Evolutionary conservation across 2,797 vertebrate genomes (phyloP).

Genomic region (Helarctos malayanus): DNA sequence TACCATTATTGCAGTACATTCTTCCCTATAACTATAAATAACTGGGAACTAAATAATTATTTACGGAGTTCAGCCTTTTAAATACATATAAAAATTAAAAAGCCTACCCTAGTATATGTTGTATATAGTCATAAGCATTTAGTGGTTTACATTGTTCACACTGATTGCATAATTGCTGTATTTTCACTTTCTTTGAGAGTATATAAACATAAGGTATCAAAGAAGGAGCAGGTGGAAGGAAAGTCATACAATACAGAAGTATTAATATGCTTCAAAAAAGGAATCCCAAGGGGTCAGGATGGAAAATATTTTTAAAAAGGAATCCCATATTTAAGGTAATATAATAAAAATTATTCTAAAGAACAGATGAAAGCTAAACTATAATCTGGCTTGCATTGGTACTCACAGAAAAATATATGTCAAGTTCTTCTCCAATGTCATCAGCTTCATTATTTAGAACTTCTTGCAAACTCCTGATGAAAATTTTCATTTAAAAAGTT

Average conservation of each 20-base stretch:
- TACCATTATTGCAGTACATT: neutral
- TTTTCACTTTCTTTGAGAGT: constrained; percentile 28
- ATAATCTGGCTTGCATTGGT: constrained; percentile 15
- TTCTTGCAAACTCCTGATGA: constrained; percentile 84
- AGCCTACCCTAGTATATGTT: neutral
- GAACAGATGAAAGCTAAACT: constrained; percentile 17
- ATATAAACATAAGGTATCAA: neutral
- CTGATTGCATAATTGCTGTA: neutral
- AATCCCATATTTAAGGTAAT: constrained; percentile 19
- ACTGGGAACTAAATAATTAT: neutral
- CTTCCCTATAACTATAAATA: constrained; percentile 20
- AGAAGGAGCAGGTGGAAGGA: neutral
- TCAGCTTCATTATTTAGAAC: constrained; percentile 80
- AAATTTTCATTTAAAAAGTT: constrained; percentile 57
- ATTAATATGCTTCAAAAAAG: constrained; percentile 21
- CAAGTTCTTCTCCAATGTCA: constrained; percentile 51
- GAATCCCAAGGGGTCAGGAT: neutral
- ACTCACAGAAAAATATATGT: constrained; percentile 84
- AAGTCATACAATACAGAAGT: neutral
- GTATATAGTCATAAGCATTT: constrained; percentile 2
- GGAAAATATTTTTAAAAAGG: neutral
- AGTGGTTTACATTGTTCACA: neutral
- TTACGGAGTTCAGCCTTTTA: constrained; percentile 28
- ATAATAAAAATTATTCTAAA: neutral
- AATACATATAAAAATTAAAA: constrained; percentile 46